phyloP scores from a whole-genome alignment of 2,797 vertebrate genomes.

The Meriones psammophilus region DNA sequence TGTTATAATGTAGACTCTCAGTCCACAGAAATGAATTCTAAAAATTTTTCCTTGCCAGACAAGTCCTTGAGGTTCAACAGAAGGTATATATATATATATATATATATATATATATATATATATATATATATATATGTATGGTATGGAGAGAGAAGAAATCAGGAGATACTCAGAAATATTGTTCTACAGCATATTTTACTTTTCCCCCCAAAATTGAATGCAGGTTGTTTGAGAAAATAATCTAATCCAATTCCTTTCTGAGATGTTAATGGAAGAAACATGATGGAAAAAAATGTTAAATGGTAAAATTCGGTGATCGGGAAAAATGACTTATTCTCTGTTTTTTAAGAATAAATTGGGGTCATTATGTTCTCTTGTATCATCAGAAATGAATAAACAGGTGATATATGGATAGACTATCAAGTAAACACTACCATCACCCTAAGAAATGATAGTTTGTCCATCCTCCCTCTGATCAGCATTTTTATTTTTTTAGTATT shows the following conservation, averaged over 20 bases:
- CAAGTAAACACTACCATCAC: not conserved
- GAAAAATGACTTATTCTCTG: slow-evolving; percentile 31
- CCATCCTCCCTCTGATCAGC: not conserved
- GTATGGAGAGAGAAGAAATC: slow-evolving; percentile 24
- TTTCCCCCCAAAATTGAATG: slow-evolving; percentile 18
- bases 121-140: not conserved
- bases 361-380: not conserved
- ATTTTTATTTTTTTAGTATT: slow-evolving; percentile 22
- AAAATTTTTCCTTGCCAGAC: not conserved
- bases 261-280: not conserved
- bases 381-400: not conserved
- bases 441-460: not conserved
- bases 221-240: slow-evolving; percentile 19
- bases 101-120: slow-evolving; percentile 6
- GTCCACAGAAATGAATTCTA: not conserved
- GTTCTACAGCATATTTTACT: not conserved
- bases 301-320: slow-evolving; percentile 23
- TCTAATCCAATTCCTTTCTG: not conserved
- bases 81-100: not conserved
- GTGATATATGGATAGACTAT: not conserved
- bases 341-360: not conserved
- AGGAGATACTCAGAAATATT: slow-evolving; percentile 7
- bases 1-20: not conserved
- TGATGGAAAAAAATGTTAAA: not conserved
- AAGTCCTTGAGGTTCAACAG: not conserved